These are phyloP conservation scores for Columba livia DNA, from an alignment of 2,113 vertebrate genomes.

Conservation along the genomic window DNA sequence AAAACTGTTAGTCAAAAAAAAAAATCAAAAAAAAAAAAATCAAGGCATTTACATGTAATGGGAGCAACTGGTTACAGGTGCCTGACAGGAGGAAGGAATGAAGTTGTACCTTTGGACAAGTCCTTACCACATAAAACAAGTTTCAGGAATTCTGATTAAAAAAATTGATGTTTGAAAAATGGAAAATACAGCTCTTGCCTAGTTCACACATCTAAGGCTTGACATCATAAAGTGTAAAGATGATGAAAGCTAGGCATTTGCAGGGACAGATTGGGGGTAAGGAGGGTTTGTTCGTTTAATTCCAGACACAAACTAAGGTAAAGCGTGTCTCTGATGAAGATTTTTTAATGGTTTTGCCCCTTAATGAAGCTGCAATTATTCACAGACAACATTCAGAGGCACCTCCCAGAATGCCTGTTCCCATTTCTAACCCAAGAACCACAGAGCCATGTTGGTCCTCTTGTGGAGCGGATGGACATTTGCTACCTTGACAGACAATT, in stretches of 20 bases:
- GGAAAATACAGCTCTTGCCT: neutral
- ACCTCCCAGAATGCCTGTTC: neutral
- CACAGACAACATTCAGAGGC: neutral
- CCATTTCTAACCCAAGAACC: neutral
- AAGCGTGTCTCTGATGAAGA: neutral
- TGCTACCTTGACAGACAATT: fast-evolving
- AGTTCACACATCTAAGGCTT: neutral
- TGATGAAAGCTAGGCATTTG: neutral
- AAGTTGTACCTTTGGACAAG: neutral
- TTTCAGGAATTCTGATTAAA: neutral
- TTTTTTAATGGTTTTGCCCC: neutral
- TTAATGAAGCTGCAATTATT: neutral
- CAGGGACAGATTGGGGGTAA: neutral
- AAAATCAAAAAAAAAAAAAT: neutral
- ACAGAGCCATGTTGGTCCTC: neutral
- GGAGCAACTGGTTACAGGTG: neutral
- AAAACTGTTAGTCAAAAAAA: neutral
- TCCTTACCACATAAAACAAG: neutral
- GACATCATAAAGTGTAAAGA: neutral
- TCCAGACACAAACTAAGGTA: neutral
- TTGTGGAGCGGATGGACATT: neutral
- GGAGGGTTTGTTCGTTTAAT: neutral
- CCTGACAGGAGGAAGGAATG: neutral
- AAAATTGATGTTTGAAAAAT: neutral
- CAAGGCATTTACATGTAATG: neutral